Evolutionary conservation across 1,140 invertebrate species (phyloP), one percentile per base, ranked within the genome.

Genomic region (Zaprionus davidi): DNA sequence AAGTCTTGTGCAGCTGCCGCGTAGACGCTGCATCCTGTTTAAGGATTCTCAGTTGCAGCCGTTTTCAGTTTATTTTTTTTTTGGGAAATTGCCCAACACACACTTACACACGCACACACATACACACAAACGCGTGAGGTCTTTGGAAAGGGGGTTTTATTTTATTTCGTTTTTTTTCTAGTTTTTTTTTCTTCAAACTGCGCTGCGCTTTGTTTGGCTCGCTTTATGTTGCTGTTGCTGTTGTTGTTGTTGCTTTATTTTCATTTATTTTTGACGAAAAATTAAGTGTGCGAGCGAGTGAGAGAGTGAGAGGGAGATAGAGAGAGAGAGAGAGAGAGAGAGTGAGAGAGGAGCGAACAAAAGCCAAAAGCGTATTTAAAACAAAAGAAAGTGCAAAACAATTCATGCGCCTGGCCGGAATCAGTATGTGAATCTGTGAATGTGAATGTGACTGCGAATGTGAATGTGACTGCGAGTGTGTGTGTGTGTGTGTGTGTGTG

Each of bases 351-450:
- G 60, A 26, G 38, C 57, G 49, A 79, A 88, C 77, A 83, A 87
- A 83, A 70, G 80, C 60, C 67, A 69, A 80, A 73, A 71, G 72
- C 79, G 68, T 82, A 81, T 74, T 90, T 79, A 87, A 92, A 82
- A 92, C 90, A 92, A 92, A 92, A 83, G 77, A 88, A 78, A 86
- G 80, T 77, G 76, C 74, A 81, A 84, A 91, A 91, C 90, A 91
- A 91, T 88, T 81, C 81, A 79, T 73, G 79, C 68, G 65, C 72
- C 76, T 71, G 64, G 71, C 65, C 76, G 66, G 71, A 75, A 78
- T 72, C 56, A 65, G 60, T 76, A 49, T 59, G 63, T 51, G 62
- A 72, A 31, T 53, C 41, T 58, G n/a, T 22, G 53, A 49, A 22
- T 71, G 60, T 56, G 69, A 49, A 20, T 69, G 44, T 38, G 53